A percentile compares a stretch with the other conserved stretches of the same genome.
phyloP scores from a whole-genome alignment of 2,113 vertebrate species.

The Daubentonia madagascariensis region DNA sequence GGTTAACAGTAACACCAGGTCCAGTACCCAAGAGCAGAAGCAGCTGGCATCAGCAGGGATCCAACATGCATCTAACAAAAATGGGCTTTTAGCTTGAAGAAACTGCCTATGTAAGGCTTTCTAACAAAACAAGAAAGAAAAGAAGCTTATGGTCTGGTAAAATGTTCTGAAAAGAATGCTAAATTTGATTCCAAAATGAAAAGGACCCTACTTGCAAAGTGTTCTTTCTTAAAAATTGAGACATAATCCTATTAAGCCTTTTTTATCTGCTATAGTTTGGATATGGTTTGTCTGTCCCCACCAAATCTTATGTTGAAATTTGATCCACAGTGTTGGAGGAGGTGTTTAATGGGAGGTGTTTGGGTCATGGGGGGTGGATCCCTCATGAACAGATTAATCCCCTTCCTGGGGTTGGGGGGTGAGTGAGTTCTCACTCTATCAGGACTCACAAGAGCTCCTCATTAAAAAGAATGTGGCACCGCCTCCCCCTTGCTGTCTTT shows the following conservation, averaged over 20 bases:
- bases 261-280: neutral
- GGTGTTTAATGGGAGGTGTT: neutral
- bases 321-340: neutral
- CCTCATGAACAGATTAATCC: neutral
- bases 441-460: neutral
- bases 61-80: neutral
- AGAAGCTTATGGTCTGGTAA: neutral
- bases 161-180: neutral
- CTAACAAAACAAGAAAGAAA: neutral
- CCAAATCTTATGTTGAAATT: neutral
- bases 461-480: neutral
- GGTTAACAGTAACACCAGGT: neutral
- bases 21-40: neutral
- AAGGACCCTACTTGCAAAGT: neutral
- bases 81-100: neutral
- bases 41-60: neutral
- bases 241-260: neutral
- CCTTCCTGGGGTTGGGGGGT: neutral
- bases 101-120: neutral
- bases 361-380: neutral
- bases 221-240: conserved; percentile 17
- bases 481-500: neutral
- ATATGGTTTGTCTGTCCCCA: neutral
- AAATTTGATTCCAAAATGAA: neutral
- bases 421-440: neutral